These are phyloP conservation scores for Oncorhynchus nerka DNA, from an alignment of 2,113 vertebrate species.

Conservation along the genomic window DNA sequence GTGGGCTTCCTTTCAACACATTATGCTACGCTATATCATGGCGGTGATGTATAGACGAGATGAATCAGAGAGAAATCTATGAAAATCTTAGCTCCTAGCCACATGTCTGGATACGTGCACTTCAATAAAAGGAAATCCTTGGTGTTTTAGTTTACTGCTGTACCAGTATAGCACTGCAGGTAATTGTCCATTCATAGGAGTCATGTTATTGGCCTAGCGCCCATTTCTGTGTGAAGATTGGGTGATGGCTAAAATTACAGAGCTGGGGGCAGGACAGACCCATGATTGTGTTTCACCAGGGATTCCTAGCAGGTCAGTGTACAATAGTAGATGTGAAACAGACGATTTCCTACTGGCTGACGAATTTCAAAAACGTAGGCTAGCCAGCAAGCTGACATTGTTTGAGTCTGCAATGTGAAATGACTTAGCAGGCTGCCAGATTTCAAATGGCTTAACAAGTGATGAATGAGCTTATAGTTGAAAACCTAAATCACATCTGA, in stretches of 20 bases:
- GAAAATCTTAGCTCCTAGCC: background rate
- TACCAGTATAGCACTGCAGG: too few relatives aligned
- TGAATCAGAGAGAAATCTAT: background rate
- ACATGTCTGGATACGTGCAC: background rate
- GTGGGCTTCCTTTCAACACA: background rate
- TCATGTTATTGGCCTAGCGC: too few relatives aligned
- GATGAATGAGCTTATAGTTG: background rate
- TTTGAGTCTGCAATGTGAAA: background rate
- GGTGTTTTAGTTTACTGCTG: too few relatives aligned
- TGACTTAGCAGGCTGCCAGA: constrained; percentile 1
- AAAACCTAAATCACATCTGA: background rate
- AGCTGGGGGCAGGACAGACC: constrained; percentile 3
- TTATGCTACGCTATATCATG: background rate
- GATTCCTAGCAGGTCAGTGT: constrained; percentile 63
- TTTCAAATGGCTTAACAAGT: background rate
- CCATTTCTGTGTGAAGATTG: too few relatives aligned
- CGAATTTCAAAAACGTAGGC: background rate
- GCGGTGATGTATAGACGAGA: background rate
- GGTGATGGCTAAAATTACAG: background rate
- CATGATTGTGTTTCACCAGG: constrained; percentile 35
- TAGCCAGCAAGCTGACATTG: background rate
- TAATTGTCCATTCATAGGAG: too few relatives aligned
- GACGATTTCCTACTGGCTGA: constrained; percentile 23
- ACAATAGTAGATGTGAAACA: constrained; percentile 47
- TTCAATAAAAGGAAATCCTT: background rate